Evolutionary conservation across 2,113 vertebrate species (phyloP).

Genomic region (Odobenus rosmarus): DNA sequence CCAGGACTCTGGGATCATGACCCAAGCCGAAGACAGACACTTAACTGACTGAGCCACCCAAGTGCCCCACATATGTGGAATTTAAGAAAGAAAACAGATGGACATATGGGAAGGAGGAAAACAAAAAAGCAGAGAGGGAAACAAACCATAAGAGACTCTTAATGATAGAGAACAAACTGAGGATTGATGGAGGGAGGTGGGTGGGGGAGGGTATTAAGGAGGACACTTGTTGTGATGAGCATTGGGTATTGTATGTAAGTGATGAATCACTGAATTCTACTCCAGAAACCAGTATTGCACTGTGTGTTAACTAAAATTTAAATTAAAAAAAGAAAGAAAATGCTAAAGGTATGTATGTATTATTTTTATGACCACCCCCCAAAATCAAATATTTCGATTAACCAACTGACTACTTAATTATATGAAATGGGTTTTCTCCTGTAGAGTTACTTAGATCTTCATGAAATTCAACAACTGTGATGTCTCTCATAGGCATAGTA

Average conservation of each 20-base stretch:
- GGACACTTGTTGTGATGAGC: not conserved
- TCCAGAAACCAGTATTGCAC: not conserved
- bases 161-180: not conserved
- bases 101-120: not conserved
- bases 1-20: no score
- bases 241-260: not conserved
- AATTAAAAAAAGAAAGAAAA: not conserved
- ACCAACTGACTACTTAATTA: not conserved
- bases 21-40: no score
- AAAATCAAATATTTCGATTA: not conserved
- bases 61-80: not conserved
- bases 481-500: not conserved
- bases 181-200: not conserved
- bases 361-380: not conserved
- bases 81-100: not conserved
- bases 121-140: not conserved
- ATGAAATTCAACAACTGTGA: not conserved
- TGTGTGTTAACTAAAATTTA: not conserved
- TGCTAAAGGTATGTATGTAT: not conserved
- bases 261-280: not conserved
- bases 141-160: not conserved
- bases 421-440: not conserved
- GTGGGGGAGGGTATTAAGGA: not conserved
- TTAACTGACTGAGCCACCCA: no score
- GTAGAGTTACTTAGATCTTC: not conserved